phyloP scores from a whole-genome alignment of 1,140 invertebrate genomes.

The Dinoponera quadriceps region DNA sequence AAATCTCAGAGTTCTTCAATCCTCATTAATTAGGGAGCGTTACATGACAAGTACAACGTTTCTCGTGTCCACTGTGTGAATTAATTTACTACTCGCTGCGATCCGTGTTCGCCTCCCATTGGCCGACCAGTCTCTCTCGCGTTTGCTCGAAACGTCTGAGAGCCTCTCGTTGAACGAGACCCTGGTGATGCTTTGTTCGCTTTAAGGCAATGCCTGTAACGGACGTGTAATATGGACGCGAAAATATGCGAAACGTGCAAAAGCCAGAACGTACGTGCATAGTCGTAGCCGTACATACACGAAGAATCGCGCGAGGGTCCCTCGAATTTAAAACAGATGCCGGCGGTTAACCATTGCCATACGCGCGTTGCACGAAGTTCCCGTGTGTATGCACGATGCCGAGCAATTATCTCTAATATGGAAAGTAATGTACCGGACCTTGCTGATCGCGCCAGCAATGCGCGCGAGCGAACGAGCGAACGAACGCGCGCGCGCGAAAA shows the following conservation, averaged over 20 bases:
- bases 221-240: slow-evolving; percentile 22
- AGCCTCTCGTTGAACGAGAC: too few species aligned
- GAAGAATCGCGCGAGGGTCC: slow-evolving; percentile 25
- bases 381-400: slow-evolving; percentile 47
- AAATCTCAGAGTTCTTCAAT: too few species aligned
- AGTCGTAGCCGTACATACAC: not conserved
- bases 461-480: not conserved
- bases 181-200: not conserved
- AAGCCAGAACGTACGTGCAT: slow-evolving; percentile 27
- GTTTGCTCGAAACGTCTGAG: too few species aligned
- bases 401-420: slow-evolving; percentile 65
- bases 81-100: too few species aligned
- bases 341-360: slow-evolving; percentile 39
- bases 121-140: too few species aligned
- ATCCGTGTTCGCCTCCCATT: too few species aligned
- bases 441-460: slow-evolving; percentile 36
- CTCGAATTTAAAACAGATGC: slow-evolving; percentile 62
- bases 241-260: slow-evolving; percentile 40
- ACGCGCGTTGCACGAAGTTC: slow-evolving; percentile 24
- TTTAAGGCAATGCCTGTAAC: slow-evolving; percentile 39
- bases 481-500: too few species aligned
- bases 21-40: too few species aligned
- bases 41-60: too few species aligned
- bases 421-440: slow-evolving; percentile 46
- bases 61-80: too few species aligned